phyloP scores from a whole-genome alignment of 2,888 invertebrate genomes.

The Octonoba sinensis region DNA sequence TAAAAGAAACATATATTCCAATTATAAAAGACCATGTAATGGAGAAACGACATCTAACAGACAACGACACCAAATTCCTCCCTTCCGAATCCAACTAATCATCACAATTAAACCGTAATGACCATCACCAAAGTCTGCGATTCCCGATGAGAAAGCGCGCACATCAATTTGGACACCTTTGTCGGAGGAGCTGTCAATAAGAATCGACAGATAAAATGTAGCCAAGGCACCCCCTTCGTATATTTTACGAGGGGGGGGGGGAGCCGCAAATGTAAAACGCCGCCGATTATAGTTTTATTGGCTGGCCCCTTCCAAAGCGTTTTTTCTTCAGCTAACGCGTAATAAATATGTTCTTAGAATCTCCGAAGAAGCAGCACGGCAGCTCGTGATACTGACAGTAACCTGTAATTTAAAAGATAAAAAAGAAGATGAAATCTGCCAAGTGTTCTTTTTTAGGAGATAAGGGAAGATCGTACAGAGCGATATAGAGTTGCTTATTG shows the following conservation, averaged over 20 bases:
- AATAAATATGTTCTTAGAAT: constrained; percentile 32
- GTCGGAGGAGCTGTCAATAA: constrained; percentile 40
- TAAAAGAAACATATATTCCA: too few relatives aligned
- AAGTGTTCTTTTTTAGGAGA: not conserved
- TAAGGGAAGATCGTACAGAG: constrained; percentile 18
- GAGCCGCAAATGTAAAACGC: too few relatives aligned
- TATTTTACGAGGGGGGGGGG: too few relatives aligned
- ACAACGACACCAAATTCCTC: too few relatives aligned
- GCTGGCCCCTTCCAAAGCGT: too few relatives aligned
- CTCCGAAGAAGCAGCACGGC: constrained; percentile 13
- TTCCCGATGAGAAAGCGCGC: constrained; percentile 3
- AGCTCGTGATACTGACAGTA: constrained; percentile 32
- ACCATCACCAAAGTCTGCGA: constrained; percentile 3
- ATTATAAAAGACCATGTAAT: too few relatives aligned
- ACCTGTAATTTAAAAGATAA: constrained; percentile 40
- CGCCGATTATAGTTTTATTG: too few relatives aligned
- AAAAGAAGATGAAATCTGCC: not conserved
- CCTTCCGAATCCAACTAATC: too few relatives aligned
- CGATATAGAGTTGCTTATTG: constrained; percentile 38
- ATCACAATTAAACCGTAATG: not conserved
- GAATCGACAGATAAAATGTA: constrained; percentile 21
- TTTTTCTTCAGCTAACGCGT: not conserved
- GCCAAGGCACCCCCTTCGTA: too few relatives aligned
- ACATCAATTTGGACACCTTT: constrained; percentile 51
- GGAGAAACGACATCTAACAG: too few relatives aligned